Evolutionary conservation across 2,113 vertebrate genomes (phyloP), one percentile per base, ranked within the genome.

Genomic region (Bombycilla garrulus): DNA sequence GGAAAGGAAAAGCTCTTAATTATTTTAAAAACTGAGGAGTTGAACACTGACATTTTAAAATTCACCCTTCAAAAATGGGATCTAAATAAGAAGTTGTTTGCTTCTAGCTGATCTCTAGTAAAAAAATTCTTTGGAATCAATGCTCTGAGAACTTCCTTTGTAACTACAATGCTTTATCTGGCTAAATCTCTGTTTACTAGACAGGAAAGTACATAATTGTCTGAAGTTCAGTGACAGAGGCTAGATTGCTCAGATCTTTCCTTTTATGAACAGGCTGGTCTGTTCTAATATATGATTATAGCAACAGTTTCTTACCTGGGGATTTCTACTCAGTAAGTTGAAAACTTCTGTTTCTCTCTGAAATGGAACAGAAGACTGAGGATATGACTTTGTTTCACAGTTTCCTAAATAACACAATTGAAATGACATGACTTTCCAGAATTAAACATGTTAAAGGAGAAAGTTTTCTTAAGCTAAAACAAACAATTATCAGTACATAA

Each of bases 111-210:
- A 10, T 65, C 9, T 69, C 11, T 87, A 72, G 36, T 36, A 28
- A 70, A 86, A 40, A 84, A 91, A 84, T 15, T 90, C 12, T 76
- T 66, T 60, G 38, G 57, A 87, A 77, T 69, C 23, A 42, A 65
- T 91, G 18, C 19, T 76, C n/a, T 25, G 51, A 35, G 12, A 74
- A 24, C 83, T 81, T 94, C 23, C 28, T 65, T 50, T 83, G 38
- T 83, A 76, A 62, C 40, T 71, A 40, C 14, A 84, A 33, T 35
- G 44, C 21, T 62, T 90, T 79, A 91, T 88, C 61, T 78, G n/a
- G 6, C 29, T 88, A 72, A 95, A 74, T 83, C 45, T 94, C 50
- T 90, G 65, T 92, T 95, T 96, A 69, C 54, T 84, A 64, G 48
- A 35, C 47, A 69, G 42, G 11, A 81, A 51, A 81, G 79, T 73